Evolutionary conservation across 2,797 vertebrate species (phyloP).

Genomic region (Semotilus atromaculatus): DNA sequence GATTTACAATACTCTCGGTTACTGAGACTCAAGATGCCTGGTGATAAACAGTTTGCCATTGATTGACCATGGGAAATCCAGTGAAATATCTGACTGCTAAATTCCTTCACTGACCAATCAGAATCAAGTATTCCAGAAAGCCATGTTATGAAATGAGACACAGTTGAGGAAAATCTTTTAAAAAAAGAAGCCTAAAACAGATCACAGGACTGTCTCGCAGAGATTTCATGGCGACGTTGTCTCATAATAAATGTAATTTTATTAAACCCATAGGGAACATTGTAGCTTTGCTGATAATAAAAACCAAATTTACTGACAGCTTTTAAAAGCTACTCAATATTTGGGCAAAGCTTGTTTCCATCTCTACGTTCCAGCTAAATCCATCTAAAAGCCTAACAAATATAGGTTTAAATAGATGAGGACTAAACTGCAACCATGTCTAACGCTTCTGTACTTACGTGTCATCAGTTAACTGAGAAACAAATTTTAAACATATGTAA

Average conservation of each 20-base stretch:
- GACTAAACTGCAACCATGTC: neutral
- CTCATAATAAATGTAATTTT: slow-evolving; percentile 46
- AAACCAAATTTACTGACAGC: neutral
- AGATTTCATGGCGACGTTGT: slow-evolving; percentile 15
- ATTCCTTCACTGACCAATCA: neutral
- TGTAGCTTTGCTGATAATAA: slow-evolving; percentile 32
- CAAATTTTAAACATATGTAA: neutral
- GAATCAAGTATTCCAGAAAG: neutral
- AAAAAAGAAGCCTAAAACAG: neutral
- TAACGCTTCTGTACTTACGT: neutral
- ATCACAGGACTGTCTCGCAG: neutral
- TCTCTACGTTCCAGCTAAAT: neutral
- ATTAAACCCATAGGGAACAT: slow-evolving; percentile 5
- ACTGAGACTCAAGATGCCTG: neutral
- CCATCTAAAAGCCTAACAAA: neutral
- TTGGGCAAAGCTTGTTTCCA: slow-evolving; percentile 22
- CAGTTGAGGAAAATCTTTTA: neutral
- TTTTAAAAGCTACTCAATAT: neutral
- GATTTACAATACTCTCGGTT: neutral
- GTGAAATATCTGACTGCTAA: neutral
- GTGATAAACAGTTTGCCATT: neutral
- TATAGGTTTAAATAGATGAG: slow-evolving; percentile 8
- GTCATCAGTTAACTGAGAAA: slow-evolving; percentile 25
- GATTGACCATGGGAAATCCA: neutral
- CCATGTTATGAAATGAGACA: neutral